Percentiles rank a stretch among this genome's conserved stretches.
These are phyloP conservation scores for Sylvicola fuscatus DNA, from an alignment of 2,888 invertebrate genomes.

Conservation along the genomic window DNA sequence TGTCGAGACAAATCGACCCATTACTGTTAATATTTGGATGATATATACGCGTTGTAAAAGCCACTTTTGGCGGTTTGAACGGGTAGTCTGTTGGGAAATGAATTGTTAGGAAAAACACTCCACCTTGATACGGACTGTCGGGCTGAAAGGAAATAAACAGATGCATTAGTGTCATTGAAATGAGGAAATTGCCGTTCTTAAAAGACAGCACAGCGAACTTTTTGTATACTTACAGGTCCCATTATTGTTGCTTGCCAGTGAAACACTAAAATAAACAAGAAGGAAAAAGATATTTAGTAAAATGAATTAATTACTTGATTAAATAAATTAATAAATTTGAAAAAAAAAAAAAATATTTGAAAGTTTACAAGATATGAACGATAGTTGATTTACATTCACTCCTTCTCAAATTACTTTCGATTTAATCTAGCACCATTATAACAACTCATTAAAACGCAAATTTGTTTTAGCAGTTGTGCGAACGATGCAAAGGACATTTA, in stretches of 20 bases:
- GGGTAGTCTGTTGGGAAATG: slow-evolving; percentile 99
- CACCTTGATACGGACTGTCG: slow-evolving; percentile 99
- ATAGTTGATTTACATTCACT: too few species aligned
- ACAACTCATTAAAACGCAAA: too few species aligned
- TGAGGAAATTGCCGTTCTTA: too few species aligned
- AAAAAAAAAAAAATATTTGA: too few species aligned
- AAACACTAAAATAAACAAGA: slow-evolving; percentile 63
- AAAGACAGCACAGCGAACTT: too few species aligned
- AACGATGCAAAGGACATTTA: too few species aligned
- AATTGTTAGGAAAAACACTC: slow-evolving; percentile 99
- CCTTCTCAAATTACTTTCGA: too few species aligned
- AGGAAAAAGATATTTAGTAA: slow-evolving; percentile 6
- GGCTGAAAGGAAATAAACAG: slow-evolving; percentile 43
- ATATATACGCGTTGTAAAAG: slow-evolving; percentile 99
- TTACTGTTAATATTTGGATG: slow-evolving; percentile 99
- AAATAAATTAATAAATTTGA: slow-evolving; percentile 3
- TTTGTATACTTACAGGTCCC: slow-evolving; percentile 93
- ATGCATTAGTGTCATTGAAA: not conserved
- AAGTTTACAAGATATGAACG: too few species aligned
- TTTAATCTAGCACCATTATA: too few species aligned
- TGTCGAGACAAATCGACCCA: slow-evolving; percentile 99
- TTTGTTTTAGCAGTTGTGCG: too few species aligned
- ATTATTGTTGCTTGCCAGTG: slow-evolving; percentile 99
- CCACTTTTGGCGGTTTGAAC: slow-evolving; percentile 99
- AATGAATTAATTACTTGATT: slow-evolving; percentile 4